Conservation (phyloP, 2,888 invertebrate genomes). For the Monochamus alternatus region DNA sequence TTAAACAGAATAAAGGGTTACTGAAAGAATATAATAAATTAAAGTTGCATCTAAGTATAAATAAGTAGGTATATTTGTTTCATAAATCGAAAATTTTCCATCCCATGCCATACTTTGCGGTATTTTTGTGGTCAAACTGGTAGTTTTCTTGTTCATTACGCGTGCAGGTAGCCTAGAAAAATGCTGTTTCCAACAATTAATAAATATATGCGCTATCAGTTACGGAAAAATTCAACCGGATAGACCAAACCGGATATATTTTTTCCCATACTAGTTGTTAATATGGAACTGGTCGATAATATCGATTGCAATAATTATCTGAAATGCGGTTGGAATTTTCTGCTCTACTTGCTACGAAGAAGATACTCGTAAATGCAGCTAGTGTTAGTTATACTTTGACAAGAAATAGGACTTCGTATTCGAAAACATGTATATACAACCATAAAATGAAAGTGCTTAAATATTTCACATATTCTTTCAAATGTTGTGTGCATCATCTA, state of each 20-base stretch:
- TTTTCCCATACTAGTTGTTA: not conserved
- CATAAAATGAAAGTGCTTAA: too few relatives aligned
- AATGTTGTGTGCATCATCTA: too few relatives aligned
- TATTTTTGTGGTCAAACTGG: not conserved
- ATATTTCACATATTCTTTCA: too few relatives aligned
- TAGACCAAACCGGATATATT: not conserved
- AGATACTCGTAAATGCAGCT: not conserved
- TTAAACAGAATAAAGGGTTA: too few relatives aligned
- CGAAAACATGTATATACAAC: too few relatives aligned
- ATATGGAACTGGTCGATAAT: not conserved
- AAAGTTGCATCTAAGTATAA: too few relatives aligned
- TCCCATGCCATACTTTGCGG: not conserved
- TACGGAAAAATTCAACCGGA: not conserved
- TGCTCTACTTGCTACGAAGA: not conserved
- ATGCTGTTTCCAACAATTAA: not conserved
- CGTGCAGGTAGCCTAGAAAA: not conserved
- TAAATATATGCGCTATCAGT: not conserved
- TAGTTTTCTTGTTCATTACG: not conserved
- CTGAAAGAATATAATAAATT: too few relatives aligned
- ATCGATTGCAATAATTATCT: slow-evolving; percentile 1
- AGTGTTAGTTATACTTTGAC: too few relatives aligned
- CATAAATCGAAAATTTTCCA: too few relatives aligned
- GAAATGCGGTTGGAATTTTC: not conserved
- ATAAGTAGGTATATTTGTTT: too few relatives aligned
- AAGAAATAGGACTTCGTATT: too few relatives aligned